These are phyloP conservation scores for Drosophila macrothrix DNA, from an alignment of 2,888 invertebrate species.

Conservation along the genomic window DNA sequence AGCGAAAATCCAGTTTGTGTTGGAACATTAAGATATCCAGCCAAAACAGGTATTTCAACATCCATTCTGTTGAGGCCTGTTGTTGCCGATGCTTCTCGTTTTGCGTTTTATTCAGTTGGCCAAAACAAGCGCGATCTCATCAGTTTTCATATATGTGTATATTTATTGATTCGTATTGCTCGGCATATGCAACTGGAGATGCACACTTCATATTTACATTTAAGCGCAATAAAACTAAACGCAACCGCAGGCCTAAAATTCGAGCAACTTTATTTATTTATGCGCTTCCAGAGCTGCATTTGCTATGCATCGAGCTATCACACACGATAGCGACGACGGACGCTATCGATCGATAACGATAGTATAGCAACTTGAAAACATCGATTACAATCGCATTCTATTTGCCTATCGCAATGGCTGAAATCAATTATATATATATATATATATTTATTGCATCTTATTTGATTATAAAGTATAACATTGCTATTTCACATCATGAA, in stretches of 20 bases:
- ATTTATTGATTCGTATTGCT: conserved; percentile 24
- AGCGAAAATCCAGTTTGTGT: conserved; percentile 89
- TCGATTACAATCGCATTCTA: conserved; percentile 6
- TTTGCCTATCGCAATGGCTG: background rate
- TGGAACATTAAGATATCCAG: conserved; percentile 92
- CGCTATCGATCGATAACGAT: conserved; percentile 36
- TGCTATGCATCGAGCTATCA: conserved; percentile 18
- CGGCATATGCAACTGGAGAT: conserved; percentile 44
- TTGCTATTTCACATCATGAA: background rate
- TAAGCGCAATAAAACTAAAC: conserved; percentile 58
- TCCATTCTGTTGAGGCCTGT: conserved; percentile 87
- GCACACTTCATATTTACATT: conserved; percentile 70
- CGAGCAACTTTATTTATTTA: conserved; percentile 70
- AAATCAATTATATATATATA: background rate
- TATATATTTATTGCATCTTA: background rate
- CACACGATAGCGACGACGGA: background rate
- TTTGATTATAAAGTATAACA: background rate
- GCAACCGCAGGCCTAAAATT: conserved; percentile 53
- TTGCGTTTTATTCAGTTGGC: conserved; percentile 38
- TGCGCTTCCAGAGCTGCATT: conserved; percentile 64
- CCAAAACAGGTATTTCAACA: conserved; percentile 90
- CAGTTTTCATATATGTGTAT: conserved; percentile 45
- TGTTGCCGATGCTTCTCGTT: conserved; percentile 54
- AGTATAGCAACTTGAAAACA: background rate
- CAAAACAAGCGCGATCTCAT: conserved; percentile 38